These are phyloP conservation scores for Mormyrus lacerda DNA, from an alignment of 2,113 vertebrate species.

Conservation along the genomic window DNA sequence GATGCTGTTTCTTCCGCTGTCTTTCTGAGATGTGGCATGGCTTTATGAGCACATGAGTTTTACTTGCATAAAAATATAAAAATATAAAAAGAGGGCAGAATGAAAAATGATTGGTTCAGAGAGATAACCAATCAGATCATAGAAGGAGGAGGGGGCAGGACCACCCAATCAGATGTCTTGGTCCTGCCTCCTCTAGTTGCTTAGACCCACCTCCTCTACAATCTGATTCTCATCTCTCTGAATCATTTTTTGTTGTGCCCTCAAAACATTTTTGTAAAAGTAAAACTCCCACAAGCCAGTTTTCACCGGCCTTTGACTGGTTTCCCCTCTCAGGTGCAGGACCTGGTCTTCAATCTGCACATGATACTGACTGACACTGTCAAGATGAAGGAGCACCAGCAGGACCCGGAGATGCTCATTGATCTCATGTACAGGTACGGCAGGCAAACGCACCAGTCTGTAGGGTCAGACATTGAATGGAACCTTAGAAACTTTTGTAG, in stretches of 20 bases:
- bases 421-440: slow-evolving; percentile 86
- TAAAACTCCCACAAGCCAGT: too few species aligned
- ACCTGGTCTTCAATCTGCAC: slow-evolving; percentile 86
- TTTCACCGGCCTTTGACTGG: not conserved
- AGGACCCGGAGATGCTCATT: slow-evolving; percentile 87
- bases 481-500: not conserved
- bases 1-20: not conserved
- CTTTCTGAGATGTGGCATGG: not conserved
- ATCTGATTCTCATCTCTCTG: too few species aligned
- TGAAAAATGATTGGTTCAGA: not conserved
- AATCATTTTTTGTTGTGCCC: too few species aligned
- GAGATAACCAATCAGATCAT: not conserved
- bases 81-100: too few species aligned
- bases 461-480: not conserved
- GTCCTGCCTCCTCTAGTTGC: too few species aligned
- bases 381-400: slow-evolving; percentile 90
- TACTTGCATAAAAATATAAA: not conserved
- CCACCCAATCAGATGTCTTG: not conserved
- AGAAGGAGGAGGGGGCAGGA: too few species aligned
- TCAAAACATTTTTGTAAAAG: too few species aligned
- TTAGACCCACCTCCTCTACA: not conserved
- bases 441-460: not conserved
- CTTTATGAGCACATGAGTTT: not conserved
- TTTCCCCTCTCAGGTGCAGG: slow-evolving; percentile 68
- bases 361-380: slow-evolving; percentile 92